Percentiles rank a stretch among this genome's conserved stretches.
Conservation (phyloP, 2,888 invertebrate genomes). For the Callimorpha dominula region DNA sequence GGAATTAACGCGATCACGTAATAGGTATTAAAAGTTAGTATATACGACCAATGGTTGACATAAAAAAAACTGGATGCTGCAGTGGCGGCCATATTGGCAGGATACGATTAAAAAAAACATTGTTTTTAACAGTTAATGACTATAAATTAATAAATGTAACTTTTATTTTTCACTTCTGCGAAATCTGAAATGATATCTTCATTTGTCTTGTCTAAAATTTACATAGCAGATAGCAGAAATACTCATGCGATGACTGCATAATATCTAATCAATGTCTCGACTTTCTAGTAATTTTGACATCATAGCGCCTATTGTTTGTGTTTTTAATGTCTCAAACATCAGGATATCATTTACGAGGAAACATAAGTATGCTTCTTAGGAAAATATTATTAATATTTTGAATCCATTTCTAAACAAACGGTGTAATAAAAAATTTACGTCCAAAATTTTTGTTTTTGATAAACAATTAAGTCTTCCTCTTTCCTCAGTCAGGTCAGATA, state of each 20-base stretch:
- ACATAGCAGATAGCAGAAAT: neutral
- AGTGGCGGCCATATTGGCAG: too few species aligned
- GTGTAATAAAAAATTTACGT: too few species aligned
- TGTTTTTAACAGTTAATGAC: neutral
- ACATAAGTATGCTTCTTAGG: neutral
- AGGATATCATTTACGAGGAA: neutral
- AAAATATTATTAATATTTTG: neutral
- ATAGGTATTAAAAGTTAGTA: too few species aligned
- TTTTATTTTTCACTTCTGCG: neutral
- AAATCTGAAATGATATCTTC: neutral
- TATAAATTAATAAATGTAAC: neutral
- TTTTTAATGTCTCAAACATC: too few species aligned
- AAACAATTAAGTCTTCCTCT: too few species aligned
- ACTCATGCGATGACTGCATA: neutral
- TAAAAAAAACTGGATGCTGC: too few species aligned
- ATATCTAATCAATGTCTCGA: neutral
- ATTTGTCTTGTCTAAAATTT: neutral
- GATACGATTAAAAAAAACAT: too few species aligned
- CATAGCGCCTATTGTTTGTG: neutral
- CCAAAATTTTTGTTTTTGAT: too few species aligned
- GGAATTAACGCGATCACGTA: too few species aligned
- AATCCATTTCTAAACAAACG: neutral
- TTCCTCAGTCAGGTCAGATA: too few species aligned
- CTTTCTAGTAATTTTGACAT: neutral
- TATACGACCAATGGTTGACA: too few species aligned